Percentiles rank a stretch among this genome's conserved stretches.
Conservation (phyloP, 92 coral and sea anemone species). For the Porites cylindrica region DNA sequence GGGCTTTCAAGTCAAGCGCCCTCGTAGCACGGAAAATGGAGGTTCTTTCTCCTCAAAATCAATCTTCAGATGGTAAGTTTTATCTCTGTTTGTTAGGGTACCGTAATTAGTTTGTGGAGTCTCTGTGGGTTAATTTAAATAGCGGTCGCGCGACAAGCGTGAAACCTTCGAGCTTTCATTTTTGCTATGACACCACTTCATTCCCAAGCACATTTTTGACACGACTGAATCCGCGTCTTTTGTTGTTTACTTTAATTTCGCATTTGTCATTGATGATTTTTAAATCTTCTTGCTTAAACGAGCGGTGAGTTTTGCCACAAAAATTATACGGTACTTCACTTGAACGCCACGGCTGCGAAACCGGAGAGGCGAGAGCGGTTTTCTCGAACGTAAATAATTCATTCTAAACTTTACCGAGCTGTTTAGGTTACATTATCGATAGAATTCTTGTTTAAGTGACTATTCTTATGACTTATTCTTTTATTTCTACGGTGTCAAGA, state of each 20-base stretch:
- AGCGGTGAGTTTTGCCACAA: slow-evolving; percentile 16
- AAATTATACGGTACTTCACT: slow-evolving; percentile 11
- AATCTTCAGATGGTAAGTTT: slow-evolving; percentile 35
- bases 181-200: not conserved
- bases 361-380: slow-evolving; percentile 40
- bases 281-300: not conserved
- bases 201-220: not conserved
- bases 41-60: slow-evolving; percentile 46
- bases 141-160: not conserved
- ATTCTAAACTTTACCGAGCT: slow-evolving; percentile 43
- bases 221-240: not conserved
- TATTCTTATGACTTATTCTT: slow-evolving; percentile 8
- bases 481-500: slow-evolving; percentile 1
- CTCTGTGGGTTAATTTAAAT: not conserved
- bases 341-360: not conserved
- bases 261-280: not conserved
- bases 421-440: slow-evolving; percentile 33
- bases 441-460: slow-evolving; percentile 34
- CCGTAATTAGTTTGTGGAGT: not conserved
- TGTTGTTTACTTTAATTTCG: not conserved
- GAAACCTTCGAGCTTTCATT: not conserved
- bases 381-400: slow-evolving; percentile 44
- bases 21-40: slow-evolving; percentile 26
- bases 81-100: not conserved
- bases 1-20: slow-evolving; percentile 3